A percentile compares a stretch with the other conserved stretches of the same genome.
Conservation (phyloP, 35 echinoderm and acorn worm species). For the Heliocidaris erythrogramma region DNA sequence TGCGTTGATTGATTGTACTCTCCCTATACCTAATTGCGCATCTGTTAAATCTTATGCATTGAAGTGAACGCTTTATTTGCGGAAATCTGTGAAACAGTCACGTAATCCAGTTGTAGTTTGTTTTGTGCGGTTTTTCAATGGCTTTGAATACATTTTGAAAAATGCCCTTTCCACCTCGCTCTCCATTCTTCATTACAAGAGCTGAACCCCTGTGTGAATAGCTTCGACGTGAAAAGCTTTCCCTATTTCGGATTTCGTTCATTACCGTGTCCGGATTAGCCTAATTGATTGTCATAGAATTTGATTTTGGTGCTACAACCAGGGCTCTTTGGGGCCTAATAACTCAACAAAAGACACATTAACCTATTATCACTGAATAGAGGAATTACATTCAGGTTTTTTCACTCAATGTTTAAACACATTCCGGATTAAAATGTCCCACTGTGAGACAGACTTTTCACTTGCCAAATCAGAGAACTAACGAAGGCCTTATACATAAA, state of each 20-base stretch:
- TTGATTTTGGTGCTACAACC: not conserved
- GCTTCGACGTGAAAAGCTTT: not conserved
- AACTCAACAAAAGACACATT: not conserved
- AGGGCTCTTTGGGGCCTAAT: not conserved
- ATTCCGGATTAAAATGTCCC: not conserved
- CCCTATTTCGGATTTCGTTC: conserved; percentile 1
- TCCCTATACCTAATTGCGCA: too few relatives aligned
- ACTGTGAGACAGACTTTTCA: too few relatives aligned
- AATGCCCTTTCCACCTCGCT: not conserved
- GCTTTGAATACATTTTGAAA: not conserved
- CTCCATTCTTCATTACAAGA: not conserved
- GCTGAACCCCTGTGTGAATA: not conserved
- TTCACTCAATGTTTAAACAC: not conserved
- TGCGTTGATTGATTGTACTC: too few relatives aligned
- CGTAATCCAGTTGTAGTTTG: too few relatives aligned
- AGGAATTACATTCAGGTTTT: not conserved
- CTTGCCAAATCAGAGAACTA: too few relatives aligned
- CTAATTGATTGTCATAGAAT: conserved; percentile 11
- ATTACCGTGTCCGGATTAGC: conserved; percentile 15
- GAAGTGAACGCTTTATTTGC: too few relatives aligned
- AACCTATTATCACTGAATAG: not conserved
- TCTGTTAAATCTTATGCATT: too few relatives aligned
- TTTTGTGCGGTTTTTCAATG: too few relatives aligned
- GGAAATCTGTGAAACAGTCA: too few relatives aligned
- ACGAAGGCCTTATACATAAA: too few relatives aligned